A percentile compares a stretch with the other conserved stretches of the same genome.
Conservation (phyloP, 2,113 vertebrate genomes). For the Apteryx owenii region DNA sequence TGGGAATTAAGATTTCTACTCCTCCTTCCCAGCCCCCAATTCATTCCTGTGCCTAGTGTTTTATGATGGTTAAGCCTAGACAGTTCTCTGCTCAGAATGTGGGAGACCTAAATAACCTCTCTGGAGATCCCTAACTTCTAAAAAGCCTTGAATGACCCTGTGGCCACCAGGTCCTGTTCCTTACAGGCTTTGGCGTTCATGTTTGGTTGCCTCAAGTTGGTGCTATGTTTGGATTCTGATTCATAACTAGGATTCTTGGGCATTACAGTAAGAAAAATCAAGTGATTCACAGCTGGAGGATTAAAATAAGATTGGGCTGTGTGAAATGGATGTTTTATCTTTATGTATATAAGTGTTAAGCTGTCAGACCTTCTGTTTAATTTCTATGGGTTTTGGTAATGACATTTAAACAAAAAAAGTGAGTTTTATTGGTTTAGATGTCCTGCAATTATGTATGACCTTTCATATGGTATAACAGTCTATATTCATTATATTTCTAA, state of each 20-base stretch:
- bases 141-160: background rate
- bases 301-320: background rate
- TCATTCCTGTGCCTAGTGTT: rapidly evolving
- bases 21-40: too few relatives aligned
- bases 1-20: too few relatives aligned
- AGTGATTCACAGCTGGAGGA: background rate
- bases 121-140: background rate
- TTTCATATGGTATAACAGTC: constrained; percentile 4
- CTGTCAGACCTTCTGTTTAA: background rate
- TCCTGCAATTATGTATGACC: background rate
- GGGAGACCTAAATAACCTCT: background rate
- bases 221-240: background rate
- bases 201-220: too few relatives aligned
- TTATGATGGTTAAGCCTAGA: background rate
- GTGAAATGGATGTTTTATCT: background rate
- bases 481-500: background rate
- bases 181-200: background rate
- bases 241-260: background rate
- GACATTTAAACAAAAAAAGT: background rate
- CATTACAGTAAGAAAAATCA: background rate
- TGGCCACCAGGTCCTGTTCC: background rate
- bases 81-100: background rate
- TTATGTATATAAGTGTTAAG: background rate
- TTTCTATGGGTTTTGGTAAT: constrained; percentile 4
- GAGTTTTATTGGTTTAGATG: constrained; percentile 9